A percentile compares a stretch with the other conserved stretches of the same genome.
These are phyloP conservation scores for Pantherophis alleghaniensis DNA, from an alignment of 2,797 vertebrate species.

Conservation along the genomic window DNA sequence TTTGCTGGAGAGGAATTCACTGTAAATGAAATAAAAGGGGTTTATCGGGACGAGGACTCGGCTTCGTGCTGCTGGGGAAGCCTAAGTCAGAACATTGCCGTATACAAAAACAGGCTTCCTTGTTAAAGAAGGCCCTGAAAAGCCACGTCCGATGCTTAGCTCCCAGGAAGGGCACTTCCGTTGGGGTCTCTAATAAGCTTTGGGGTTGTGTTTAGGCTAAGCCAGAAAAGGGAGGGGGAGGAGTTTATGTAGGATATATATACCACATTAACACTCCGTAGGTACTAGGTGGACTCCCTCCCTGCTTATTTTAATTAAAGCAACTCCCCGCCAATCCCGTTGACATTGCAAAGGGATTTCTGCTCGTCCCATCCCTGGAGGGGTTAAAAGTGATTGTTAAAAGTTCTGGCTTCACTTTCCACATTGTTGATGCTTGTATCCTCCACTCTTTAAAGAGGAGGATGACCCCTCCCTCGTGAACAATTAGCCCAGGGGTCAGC, in stretches of 20 bases:
- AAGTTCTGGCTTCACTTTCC: not conserved
- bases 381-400: not conserved
- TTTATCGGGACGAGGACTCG: too few relatives aligned
- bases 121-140: not conserved
- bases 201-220: not conserved
- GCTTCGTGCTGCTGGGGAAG: too few relatives aligned
- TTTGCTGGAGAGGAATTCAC: too few relatives aligned
- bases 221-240: not conserved
- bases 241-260: not conserved
- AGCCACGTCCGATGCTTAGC: not conserved
- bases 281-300: not conserved
- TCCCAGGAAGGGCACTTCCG: not conserved
- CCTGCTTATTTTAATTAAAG: not conserved
- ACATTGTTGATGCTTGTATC: not conserved
- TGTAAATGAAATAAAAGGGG: too few relatives aligned
- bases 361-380: not conserved
- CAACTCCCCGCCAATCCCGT: not conserved
- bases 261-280: not conserved
- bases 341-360: not conserved
- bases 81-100: too few relatives aligned
- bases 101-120: not conserved
- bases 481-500: conserved; percentile 43
- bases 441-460: not conserved
- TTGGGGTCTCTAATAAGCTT: not conserved
- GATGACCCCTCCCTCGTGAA: not conserved